Evolutionary conservation across 2,797 vertebrate species (phyloP).

Genomic region (Chaunax sp.): DNA sequence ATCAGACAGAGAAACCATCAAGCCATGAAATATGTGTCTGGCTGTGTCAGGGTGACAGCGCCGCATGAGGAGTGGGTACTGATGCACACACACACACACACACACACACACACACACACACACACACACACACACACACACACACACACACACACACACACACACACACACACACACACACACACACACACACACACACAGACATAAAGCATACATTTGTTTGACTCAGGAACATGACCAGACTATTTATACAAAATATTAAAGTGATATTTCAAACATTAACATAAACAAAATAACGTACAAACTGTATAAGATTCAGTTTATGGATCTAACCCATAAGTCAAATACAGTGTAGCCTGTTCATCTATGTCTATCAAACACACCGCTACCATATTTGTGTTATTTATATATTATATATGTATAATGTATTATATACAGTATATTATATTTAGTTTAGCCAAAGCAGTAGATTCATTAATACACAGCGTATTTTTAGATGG

Average conservation of each 20-base stretch:
- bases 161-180: neutral
- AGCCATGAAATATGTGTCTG: constrained; percentile 71
- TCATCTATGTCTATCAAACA: neutral
- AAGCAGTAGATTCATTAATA: too few species aligned
- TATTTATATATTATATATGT: too few species aligned
- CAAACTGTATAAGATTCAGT: too few species aligned
- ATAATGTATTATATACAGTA: too few species aligned
- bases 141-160: constrained; percentile 4
- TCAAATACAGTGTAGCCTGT: too few species aligned
- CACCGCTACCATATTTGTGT: neutral
- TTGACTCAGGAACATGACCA: too few species aligned
- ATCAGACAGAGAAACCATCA: constrained; percentile 72
- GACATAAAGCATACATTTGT: too few species aligned
- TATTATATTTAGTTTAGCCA: too few species aligned
- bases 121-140: constrained; percentile 10
- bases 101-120: neutral
- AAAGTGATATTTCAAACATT: too few species aligned
- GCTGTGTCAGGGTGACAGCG: constrained; percentile 46
- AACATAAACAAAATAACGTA: too few species aligned
- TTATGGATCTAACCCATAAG: too few species aligned
- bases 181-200: neutral
- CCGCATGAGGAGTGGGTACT: constrained; percentile 35
- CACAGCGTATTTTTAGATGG: neutral
- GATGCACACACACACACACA: neutral
- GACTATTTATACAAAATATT: too few species aligned